phyloP scores from a whole-genome alignment of 2,888 invertebrate species.

The Pheosia gnoma region DNA sequence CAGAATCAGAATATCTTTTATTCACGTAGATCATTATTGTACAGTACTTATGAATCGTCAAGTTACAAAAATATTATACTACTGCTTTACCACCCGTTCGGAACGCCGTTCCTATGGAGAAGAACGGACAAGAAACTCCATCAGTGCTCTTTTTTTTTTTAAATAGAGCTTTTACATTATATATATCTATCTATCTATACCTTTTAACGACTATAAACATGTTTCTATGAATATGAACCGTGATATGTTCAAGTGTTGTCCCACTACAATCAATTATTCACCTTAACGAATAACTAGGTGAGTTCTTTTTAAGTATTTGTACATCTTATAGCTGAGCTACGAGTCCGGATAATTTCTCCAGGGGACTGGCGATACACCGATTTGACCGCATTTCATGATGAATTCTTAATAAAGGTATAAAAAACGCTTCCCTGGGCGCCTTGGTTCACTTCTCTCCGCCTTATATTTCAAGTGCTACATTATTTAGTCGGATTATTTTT shows the following conservation, averaged over 20 bases:
- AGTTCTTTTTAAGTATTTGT: conserved; percentile 38
- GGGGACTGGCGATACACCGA: conserved; percentile 35
- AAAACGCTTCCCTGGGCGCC: conserved; percentile 28
- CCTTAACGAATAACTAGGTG: conserved; percentile 25
- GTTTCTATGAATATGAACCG: background rate
- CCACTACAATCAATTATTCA: conserved; percentile 29
- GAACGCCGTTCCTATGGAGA: no score
- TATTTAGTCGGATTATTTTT: background rate
- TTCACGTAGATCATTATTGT: no score
- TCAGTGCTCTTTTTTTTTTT: no score
- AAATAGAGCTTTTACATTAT: no score
- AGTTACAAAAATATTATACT: no score
- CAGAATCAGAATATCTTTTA: no score
- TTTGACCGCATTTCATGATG: conserved; percentile 54
- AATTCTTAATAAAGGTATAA: conserved; percentile 59
- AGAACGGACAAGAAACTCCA: no score
- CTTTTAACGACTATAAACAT: background rate
- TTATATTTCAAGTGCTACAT: background rate
- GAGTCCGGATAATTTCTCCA: conserved; percentile 52
- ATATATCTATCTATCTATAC: background rate
- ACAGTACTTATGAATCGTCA: no score
- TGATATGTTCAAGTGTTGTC: background rate
- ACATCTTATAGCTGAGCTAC: conserved; percentile 38
- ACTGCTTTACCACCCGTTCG: no score
- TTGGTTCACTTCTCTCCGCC: conserved; percentile 7